Base-by-base conservation (phyloP, 2,113 vertebrate species). In the Ictalurus furcatus region DNA sequence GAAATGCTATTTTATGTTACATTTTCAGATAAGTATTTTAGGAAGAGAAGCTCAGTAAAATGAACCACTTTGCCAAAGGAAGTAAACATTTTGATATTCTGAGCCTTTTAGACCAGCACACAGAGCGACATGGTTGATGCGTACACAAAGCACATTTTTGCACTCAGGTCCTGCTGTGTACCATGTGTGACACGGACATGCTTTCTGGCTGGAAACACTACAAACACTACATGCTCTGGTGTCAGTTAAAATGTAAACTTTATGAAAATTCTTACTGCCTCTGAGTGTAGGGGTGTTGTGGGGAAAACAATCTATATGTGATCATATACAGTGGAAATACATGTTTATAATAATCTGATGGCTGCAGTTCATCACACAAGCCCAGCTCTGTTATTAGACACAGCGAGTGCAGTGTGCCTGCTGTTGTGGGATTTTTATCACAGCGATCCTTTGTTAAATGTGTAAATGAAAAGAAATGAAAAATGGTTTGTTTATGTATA, bases 181-280 rank as follows among this genome's bases (percentile, higher is more conserved):
- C 54, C 54, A 82, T 82, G 80, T 82, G 80, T 59, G 30, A 82
- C 54, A 59, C 1, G 6, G 52, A 56, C 78, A 30, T 21, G 52
- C 13, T 81, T 81, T 81, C 52, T 58, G 79, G 6, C 52, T 81
- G 52, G 79, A 81, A 81, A 56, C 28, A 58, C 48, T 56, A 80
- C 16, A 80, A 56, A 80, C 54, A 58, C 80, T 25, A 9, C 30
- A 82, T 34, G 54, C 56, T 82, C 54, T 59, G 80, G 56, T 58
- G 79, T 82, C n/a, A 21, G n/a, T 58, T 82, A 21, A 58, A 58
- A n/a, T 54, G 2, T n/a, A 56, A 82, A 58, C 30, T 9, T 58
- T 21, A 34, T 34, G 56, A 59, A 34, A 34, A 19, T 59, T 37
- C 30, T 30, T 58, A 56, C 6, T 59, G 54, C 30, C 16, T 30